Evolutionary conservation across 2,797 vertebrate species (phyloP).

Genomic region (Coreius guichenoti): DNA sequence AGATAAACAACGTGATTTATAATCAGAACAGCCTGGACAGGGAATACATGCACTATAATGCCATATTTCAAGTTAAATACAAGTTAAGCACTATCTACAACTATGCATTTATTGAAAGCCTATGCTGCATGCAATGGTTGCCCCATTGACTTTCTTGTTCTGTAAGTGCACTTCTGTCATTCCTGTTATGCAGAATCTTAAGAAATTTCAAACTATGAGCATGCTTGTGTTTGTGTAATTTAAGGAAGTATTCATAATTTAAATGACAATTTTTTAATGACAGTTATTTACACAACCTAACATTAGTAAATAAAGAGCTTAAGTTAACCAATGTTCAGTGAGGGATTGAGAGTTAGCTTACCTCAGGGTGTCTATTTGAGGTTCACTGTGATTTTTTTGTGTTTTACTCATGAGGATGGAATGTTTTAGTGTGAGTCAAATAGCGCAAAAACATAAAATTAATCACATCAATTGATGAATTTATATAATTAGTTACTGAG

Average conservation of each 20-base stretch:
- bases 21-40: constrained; percentile 1
- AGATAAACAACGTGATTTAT: constrained; percentile 44
- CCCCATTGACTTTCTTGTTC: neutral
- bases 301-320: neutral
- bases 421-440: neutral
- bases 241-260: neutral
- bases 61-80: constrained; percentile 1
- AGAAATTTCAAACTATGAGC: neutral
- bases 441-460: neutral
- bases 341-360: neutral
- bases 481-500: neutral
- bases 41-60: neutral
- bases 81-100: neutral
- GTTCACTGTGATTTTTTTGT: neutral
- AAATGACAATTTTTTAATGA: neutral
- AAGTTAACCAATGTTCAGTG: neutral
- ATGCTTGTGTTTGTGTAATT: neutral
- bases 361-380: neutral
- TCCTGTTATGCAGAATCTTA: neutral
- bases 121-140: too few species aligned
- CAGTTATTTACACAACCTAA: neutral
- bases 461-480: neutral
- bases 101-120: neutral
- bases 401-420: too few species aligned
- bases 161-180: neutral